Evolutionary conservation across 1,140 invertebrate species (phyloP).

Genomic region (Triops longicaudatus): DNA sequence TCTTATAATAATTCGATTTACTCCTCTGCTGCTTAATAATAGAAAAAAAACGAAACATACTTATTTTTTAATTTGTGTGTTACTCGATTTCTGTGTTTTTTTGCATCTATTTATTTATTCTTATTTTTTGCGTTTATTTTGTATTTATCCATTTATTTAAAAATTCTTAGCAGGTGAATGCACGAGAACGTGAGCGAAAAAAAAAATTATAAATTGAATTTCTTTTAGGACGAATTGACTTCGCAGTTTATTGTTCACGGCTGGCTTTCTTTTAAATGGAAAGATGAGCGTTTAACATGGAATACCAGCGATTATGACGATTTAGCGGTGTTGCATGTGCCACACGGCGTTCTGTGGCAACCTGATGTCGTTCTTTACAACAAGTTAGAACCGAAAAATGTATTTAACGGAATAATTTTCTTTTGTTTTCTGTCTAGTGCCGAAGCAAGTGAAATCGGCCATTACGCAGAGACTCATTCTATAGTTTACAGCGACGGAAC

Average conservation of each 20-base stretch:
- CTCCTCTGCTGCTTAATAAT: no score
- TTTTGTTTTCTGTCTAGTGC: constrained; percentile 29
- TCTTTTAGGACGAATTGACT: neutral
- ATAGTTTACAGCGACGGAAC: constrained; percentile 48
- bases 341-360: constrained; percentile 56
- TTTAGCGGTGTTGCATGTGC: constrained; percentile 46
- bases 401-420: neutral
- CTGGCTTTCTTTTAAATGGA: constrained; percentile 42
- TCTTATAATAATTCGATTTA: no score
- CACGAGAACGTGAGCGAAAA: no score
- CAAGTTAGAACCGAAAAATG: constrained; percentile 28
- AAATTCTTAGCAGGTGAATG: no score
- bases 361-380: constrained; percentile 51
- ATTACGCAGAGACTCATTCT: constrained; percentile 50
- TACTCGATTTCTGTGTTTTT: no score
- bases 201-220: no score
- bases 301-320: constrained; percentile 51
- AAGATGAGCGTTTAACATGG: constrained; percentile 56
- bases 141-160: no score
- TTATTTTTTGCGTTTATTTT: no score
- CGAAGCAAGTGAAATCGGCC: constrained; percentile 39
- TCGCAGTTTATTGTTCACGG: neutral
- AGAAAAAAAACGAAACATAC: no score
- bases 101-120: no score
- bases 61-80: no score